Base-by-base conservation (phyloP, 2,113 vertebrate genomes). In the Candoia aspera region DNA sequence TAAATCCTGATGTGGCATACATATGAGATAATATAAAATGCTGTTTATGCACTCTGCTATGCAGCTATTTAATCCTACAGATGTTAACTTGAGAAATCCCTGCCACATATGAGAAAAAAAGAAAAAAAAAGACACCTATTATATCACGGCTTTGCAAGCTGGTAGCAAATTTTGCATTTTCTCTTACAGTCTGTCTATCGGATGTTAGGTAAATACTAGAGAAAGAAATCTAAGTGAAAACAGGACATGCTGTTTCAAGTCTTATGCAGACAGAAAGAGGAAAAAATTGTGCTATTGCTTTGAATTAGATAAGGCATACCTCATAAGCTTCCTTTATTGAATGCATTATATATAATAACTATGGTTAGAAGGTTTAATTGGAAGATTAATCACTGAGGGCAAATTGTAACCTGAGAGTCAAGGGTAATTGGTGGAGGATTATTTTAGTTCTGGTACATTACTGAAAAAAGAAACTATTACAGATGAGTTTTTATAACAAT, bases 1-100 rank as follows among this genome's bases (percentile, higher is more conserved):
- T 79, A 90, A 87, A 8, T 93, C 85, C 54, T 13, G 24, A 73
- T 68, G 79, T 55, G 64, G 37, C 55, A 62, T 79, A 79, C 6
- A 87, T 87, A 87, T 46, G 26, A 90, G 55, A 62, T 93, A 88
- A 88, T 88, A 91, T 26, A 93, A 88, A 84, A 62, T 29, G 60
- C 57, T 83, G 68, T 91, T 12, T 55, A 88, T 46, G 42, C 53
- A 84, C 58, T 84, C 55, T 88, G 73, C 46, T 91, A 93, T 84
- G 49, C 60, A 79, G 57, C 68, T 88, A 91, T 62, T 88, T 91
- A 91, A 91, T 91, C 58, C 86, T 62, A 84, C 53, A 88, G 33
- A 13, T 88, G 42, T 54, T 68, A 91, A 85, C 79, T 88, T 55
- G 26, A 33, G 58, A 79, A 86, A 87, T 57, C 13, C n/a, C n/a